Conservation (phyloP, 2,113 vertebrate genomes). For the Siniperca knerii region DNA sequence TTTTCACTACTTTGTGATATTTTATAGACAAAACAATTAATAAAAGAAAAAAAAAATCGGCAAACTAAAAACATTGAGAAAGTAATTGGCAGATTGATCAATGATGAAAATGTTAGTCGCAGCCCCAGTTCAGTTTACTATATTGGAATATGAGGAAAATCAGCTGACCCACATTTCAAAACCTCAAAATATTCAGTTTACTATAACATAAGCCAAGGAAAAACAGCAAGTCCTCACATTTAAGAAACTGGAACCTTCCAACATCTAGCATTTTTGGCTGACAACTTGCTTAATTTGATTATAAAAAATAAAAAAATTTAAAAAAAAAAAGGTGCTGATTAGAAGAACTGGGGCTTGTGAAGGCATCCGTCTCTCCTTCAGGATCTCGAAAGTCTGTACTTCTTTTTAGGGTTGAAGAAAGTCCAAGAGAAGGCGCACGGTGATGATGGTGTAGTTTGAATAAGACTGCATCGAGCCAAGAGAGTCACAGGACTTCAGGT, state of each 20-base stretch:
- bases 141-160: too few relatives aligned
- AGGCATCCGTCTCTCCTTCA: background rate
- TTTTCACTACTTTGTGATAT: background rate
- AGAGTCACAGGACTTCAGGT: slow-evolving; percentile 1
- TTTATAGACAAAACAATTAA: background rate
- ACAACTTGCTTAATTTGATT: background rate
- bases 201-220: background rate
- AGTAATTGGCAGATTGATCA: background rate
- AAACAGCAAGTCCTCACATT: background rate
- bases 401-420: background rate
- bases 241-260: background rate
- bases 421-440: background rate
- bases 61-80: background rate
- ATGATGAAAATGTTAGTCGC: background rate
- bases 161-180: background rate
- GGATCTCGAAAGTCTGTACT: background rate
- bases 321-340: too few relatives aligned
- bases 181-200: background rate
- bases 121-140: background rate
- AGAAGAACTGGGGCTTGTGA: background rate
- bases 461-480: slow-evolving; percentile 24
- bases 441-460: slow-evolving; percentile 17
- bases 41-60: background rate
- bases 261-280: background rate
- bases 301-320: background rate